These are phyloP conservation scores for Trachelus troglodyta DNA, from an alignment of 2,888 invertebrate species.

Conservation along the genomic window DNA sequence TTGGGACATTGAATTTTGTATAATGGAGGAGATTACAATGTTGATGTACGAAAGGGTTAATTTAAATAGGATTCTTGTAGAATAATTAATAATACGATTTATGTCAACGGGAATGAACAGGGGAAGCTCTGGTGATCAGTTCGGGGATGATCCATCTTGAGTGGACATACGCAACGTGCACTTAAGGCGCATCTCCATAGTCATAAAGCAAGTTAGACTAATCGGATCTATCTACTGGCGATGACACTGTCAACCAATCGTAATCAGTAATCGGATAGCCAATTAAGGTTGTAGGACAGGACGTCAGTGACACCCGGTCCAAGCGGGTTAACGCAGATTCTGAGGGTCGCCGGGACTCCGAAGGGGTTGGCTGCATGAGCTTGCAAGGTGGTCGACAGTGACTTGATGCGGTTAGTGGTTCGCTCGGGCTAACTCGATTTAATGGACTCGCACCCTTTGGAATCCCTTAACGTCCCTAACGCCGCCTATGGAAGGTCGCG, in stretches of 20 bases:
- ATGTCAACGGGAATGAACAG: not conserved
- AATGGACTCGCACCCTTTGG: constrained; percentile 48
- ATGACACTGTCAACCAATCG: constrained; percentile 34
- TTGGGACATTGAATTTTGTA: not conserved
- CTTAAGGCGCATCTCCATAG: constrained; percentile 28
- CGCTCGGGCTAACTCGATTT: constrained; percentile 55
- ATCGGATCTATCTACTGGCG: not conserved
- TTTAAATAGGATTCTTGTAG: not conserved
- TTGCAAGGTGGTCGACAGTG: constrained; percentile 55
- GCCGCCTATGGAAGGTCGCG: not conserved
- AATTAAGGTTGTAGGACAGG: constrained; percentile 41
- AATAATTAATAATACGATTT: not conserved
- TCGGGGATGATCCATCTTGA: not conserved
- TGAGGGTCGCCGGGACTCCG: constrained; percentile 14
- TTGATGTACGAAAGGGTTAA: not conserved
- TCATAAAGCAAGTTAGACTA: not conserved
- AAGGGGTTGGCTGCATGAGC: constrained; percentile 42
- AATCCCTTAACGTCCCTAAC: not conserved
- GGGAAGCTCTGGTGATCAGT: not conserved
- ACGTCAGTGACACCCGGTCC: constrained; percentile 42
- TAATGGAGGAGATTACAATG: not conserved
- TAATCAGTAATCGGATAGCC: constrained; percentile 34
- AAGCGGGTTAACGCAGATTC: constrained; percentile 41
- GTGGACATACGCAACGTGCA: constrained; percentile 45
- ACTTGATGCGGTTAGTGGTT: constrained; percentile 59